Percentiles rank a stretch among this genome's conserved stretches.
These are phyloP conservation scores for Chaetogeoica ovagalla DNA, from an alignment of 2,888 invertebrate species.

Conservation along the genomic window DNA sequence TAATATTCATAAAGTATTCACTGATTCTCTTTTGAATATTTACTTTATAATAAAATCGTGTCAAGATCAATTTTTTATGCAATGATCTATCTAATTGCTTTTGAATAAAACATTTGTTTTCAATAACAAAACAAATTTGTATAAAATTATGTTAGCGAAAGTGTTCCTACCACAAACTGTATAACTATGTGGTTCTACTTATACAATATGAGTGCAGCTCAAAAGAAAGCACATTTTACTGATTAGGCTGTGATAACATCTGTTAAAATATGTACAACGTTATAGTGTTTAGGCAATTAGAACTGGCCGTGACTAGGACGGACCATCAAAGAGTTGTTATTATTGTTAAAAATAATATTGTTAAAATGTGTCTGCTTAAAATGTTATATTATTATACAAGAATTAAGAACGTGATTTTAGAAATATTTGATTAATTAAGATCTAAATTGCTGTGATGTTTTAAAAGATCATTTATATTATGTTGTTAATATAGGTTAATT, in stretches of 20 bases:
- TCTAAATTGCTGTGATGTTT: constrained; percentile 46
- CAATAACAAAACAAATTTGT: constrained; percentile 26
- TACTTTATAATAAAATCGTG: constrained; percentile 21
- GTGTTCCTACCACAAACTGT: constrained; percentile 40
- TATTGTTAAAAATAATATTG: constrained; percentile 46
- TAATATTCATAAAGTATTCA: constrained; percentile 5
- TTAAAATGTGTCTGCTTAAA: constrained; percentile 43
- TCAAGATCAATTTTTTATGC: constrained; percentile 52
- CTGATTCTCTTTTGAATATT: constrained; percentile 3
- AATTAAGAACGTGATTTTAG: constrained; percentile 38
- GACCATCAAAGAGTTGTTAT: constrained; percentile 47
- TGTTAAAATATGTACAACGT: constrained; percentile 50
- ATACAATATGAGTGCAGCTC: constrained; percentile 24
- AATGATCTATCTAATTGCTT: constrained; percentile 47
- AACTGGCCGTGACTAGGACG: constrained; percentile 46
- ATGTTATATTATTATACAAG: constrained; percentile 25
- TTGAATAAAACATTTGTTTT: constrained; percentile 33
- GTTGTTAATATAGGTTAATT: constrained; percentile 38
- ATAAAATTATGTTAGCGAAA: constrained; percentile 31
- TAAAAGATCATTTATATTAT: constrained; percentile 42
- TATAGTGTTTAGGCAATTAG: constrained; percentile 50
- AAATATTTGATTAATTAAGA: constrained; percentile 45
- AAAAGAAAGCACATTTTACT: constrained; percentile 41
- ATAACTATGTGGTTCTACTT: constrained; percentile 40
- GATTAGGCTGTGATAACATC: constrained; percentile 50